Evolutionary conservation across 2,888 invertebrate genomes (phyloP).

Genomic region (Agapetus fuscipes): DNA sequence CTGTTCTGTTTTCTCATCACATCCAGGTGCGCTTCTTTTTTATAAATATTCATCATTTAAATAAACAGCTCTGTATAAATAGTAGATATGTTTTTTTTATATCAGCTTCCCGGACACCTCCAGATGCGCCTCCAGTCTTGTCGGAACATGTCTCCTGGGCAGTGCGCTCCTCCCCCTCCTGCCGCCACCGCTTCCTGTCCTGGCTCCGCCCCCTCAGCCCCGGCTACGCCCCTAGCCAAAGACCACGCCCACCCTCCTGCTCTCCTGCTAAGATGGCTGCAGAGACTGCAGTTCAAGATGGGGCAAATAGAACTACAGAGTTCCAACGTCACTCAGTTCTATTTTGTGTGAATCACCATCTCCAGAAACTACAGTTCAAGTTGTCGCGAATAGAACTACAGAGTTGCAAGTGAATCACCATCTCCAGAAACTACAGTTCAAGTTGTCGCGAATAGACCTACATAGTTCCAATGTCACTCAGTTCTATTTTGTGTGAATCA

Average conservation of each 20-base stretch:
- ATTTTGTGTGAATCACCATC: conserved; percentile 20
- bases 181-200: conserved; percentile 75
- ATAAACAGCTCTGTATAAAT: background rate
- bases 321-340: conserved; percentile 21
- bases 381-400: no score
- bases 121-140: conserved; percentile 80
- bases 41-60: background rate
- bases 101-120: conserved; percentile 79
- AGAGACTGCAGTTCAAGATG: conserved; percentile 94
- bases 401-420: no score
- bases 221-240: conserved; percentile 34
- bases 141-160: conserved; percentile 64
- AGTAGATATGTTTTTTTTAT: no score
- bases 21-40: conserved; percentile 46
- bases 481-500: conserved; percentile 20
- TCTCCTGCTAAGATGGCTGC: conserved; percentile 70
- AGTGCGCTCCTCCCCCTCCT: conserved; percentile 28
- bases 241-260: conserved; percentile 33
- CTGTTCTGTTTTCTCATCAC: conserved; percentile 88
- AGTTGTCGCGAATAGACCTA: conserved; percentile 92
- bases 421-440: conserved; percentile 89
- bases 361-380: no score
- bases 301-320: conserved; percentile 76
- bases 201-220: conserved; percentile 78
- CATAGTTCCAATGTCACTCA: conserved; percentile 26